Percentiles rank a stretch among this genome's conserved stretches.
Evolutionary conservation across 2,113 vertebrate species (phyloP).

Genomic region (Hylia prasina): DNA sequence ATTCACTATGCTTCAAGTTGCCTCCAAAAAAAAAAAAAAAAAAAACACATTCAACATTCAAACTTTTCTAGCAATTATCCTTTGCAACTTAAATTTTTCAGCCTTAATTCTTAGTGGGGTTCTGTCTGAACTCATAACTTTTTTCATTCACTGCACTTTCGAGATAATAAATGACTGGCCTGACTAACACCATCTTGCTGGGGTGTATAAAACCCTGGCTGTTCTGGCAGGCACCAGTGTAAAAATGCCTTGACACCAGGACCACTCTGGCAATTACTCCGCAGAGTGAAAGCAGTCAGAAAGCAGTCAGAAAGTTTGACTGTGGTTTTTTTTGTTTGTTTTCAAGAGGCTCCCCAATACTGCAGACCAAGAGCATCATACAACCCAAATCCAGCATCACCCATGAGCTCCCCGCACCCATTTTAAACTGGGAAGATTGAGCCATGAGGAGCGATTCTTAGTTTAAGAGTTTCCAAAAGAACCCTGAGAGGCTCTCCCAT

Average conservation of each 20-base stretch:
- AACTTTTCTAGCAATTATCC: neutral
- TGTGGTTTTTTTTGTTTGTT: neutral
- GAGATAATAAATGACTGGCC: neutral
- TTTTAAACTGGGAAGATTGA: neutral
- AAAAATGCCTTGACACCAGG: neutral
- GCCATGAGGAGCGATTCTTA: neutral
- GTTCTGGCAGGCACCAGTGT: neutral
- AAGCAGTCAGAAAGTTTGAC: neutral
- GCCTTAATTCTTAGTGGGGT: neutral
- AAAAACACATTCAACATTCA: neutral
- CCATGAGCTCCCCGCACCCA: rapidly evolving
- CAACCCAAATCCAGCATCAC: neutral
- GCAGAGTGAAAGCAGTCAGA: neutral
- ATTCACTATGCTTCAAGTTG: neutral
- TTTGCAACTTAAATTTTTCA: neutral
- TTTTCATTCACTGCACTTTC: neutral
- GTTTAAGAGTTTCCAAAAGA: neutral
- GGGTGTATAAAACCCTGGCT: neutral
- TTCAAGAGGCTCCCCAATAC: neutral
- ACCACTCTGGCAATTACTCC: neutral
- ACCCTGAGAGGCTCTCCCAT: rapidly evolving
- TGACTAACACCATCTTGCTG: neutral
- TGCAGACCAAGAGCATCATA: neutral
- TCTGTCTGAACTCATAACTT: neutral
- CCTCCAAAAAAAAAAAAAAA: neutral